phyloP scores from a whole-genome alignment of 2,113 vertebrate genomes.

The Heterochromis multidens region DNA sequence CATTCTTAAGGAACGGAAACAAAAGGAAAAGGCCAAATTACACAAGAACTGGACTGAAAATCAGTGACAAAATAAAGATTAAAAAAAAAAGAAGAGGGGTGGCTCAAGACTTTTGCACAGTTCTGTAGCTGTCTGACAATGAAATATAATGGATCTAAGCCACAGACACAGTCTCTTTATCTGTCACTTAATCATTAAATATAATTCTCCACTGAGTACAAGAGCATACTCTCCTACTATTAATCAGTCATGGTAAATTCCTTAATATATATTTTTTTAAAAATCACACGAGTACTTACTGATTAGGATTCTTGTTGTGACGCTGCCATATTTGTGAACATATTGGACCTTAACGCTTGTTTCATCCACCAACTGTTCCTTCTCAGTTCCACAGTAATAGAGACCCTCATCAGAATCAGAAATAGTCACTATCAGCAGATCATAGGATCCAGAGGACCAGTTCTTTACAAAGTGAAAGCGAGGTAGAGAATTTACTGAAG shows the following conservation, averaged over 20 bases:
- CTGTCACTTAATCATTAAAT: no score
- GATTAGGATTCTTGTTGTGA: not conserved
- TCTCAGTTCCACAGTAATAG: not conserved
- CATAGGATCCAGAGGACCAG: not conserved
- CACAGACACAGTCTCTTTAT: not conserved
- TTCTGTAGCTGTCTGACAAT: not conserved
- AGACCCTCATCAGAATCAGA: not conserved
- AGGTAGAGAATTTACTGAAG: not conserved
- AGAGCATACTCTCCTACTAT: no score
- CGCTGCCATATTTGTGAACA: not conserved
- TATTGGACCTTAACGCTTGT: fast-evolving
- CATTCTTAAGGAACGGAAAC: not conserved
- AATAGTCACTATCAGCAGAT: not conserved
- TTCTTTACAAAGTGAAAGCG: not conserved
- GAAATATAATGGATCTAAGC: not conserved
- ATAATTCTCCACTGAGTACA: no score
- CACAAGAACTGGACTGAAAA: not conserved
- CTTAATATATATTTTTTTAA: not conserved
- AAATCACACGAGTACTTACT: not conserved
- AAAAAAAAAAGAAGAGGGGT: not conserved
- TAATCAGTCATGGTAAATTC: not conserved
- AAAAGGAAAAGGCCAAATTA: not conserved
- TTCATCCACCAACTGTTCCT: fast-evolving
- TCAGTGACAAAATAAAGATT: not conserved
- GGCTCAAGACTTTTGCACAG: not conserved